Conservation (phyloP, 2,888 invertebrate genomes). For the Tetanocera ferruginea region DNA sequence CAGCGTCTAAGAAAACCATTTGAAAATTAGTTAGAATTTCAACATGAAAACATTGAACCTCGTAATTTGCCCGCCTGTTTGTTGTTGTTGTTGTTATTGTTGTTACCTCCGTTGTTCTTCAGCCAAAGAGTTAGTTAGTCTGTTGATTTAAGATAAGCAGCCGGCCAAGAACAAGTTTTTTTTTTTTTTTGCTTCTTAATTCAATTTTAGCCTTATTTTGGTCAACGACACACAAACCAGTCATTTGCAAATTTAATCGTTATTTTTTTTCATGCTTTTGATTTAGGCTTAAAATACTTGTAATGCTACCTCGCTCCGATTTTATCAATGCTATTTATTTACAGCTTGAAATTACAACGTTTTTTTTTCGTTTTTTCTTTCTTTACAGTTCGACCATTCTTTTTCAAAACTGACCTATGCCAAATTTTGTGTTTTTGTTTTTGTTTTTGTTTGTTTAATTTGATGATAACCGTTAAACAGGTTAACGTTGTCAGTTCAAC, state of each 20-base stretch:
- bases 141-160: conserved; percentile 11
- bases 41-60: conserved; percentile 16
- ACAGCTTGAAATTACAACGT: not conserved
- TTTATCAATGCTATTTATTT: conserved; percentile 24
- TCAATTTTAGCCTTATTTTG: not conserved
- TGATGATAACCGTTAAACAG: not conserved
- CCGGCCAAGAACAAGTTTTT: conserved; percentile 22
- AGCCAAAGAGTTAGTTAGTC: not conserved
- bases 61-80: conserved; percentile 7
- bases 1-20: not conserved
- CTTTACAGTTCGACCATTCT: not conserved
- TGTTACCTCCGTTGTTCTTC: too few species aligned
- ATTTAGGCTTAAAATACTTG: conserved; percentile 13
- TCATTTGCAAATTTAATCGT: not conserved
- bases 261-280: not conserved
- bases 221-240: conserved; percentile 11
- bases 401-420: conserved; percentile 7
- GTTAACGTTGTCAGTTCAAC: not conserved
- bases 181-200: not conserved
- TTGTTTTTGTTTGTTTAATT: not conserved
- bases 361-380: not conserved
- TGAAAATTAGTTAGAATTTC: not conserved
- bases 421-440: not conserved
- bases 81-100: not conserved
- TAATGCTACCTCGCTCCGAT: conserved; percentile 22